Evolutionary conservation across 2,797 vertebrate genomes (phyloP).

Genomic region (Pangasius mekongensis): DNA sequence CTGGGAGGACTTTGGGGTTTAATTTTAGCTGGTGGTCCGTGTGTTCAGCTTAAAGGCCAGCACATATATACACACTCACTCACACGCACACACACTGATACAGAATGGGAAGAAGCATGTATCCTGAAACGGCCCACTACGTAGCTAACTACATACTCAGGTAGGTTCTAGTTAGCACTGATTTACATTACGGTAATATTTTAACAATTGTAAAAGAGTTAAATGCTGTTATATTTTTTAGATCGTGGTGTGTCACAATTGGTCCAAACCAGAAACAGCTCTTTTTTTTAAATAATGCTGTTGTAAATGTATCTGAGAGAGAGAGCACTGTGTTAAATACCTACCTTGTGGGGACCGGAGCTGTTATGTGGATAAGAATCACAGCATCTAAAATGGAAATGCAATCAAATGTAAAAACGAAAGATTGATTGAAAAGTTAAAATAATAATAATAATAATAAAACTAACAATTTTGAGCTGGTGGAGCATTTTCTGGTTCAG

Average conservation of each 20-base stretch:
- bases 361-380: background rate
- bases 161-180: conserved; percentile 50
- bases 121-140: conserved; percentile 66
- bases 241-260: background rate
- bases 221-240: background rate
- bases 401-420: background rate
- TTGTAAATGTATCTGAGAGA: background rate
- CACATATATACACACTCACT: too few species aligned
- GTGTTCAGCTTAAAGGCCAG: background rate
- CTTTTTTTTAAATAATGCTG: background rate
- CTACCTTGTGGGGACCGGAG: background rate
- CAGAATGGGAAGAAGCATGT: conserved; percentile 45
- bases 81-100: background rate
- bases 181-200: background rate
- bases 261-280: background rate
- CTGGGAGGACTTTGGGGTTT: conserved; percentile 21
- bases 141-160: conserved; percentile 68
- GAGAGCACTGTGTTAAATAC: background rate
- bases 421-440: too few species aligned
- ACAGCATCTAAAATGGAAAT: background rate
- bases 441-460: too few species aligned
- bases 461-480: background rate
- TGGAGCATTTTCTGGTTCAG: background rate
- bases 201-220: background rate
- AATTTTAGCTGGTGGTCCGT: conserved; percentile 21